Evolutionary conservation across 2,797 vertebrate genomes (phyloP), one percentile per base, ranked within the genome.

Genomic region (Clangula hyemalis): DNA sequence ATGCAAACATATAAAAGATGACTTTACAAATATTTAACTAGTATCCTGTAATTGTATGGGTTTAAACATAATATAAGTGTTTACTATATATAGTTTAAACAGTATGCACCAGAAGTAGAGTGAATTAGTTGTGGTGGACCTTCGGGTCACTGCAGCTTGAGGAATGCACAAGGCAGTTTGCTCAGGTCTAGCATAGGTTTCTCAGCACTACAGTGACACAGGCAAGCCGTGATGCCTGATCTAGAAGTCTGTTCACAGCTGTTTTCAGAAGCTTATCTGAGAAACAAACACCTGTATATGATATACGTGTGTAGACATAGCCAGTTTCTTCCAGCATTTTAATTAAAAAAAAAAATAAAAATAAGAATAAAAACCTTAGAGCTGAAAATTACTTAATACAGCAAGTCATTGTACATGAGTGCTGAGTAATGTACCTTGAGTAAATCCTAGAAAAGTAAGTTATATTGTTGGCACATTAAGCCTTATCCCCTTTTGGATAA

Each of bases 221-320:
- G 22, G 54, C 19, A 60, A 83, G 12, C 36, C 8, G 1, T 28
- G 11, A 15, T 72, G 45, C 13, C n/a, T 72, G 36, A 80, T 20
- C 11, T 28, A 54, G 11, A 71, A 36, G 25, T 62, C 28, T 74
- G 16, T 60, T 81, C 70, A 62, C 41, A 58, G 25, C 15, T 91
- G 1, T 84, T 93, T 86, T 93, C 3, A 13, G 49, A 65, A 81
- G 6, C 2, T 83, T 32, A 34, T 20, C 9, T 75, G 41, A 91
- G 24, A 2, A 28, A 60, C 66, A 54, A 15, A 0, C 1, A 4
- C 6, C 32, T 47, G 1, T 43, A 12, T 61, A 3, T n/a, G 5
- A 12, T 54, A 21, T 3, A 0, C 32, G 4, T 47, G 81, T 86
- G 19, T 57, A 71, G 47, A 13, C 57, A 3, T 38, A 75, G 8